Evolutionary conservation across 2,113 vertebrate species (phyloP), one percentile per base, ranked within the genome.

Genomic region (Ifrita kowaldi): DNA sequence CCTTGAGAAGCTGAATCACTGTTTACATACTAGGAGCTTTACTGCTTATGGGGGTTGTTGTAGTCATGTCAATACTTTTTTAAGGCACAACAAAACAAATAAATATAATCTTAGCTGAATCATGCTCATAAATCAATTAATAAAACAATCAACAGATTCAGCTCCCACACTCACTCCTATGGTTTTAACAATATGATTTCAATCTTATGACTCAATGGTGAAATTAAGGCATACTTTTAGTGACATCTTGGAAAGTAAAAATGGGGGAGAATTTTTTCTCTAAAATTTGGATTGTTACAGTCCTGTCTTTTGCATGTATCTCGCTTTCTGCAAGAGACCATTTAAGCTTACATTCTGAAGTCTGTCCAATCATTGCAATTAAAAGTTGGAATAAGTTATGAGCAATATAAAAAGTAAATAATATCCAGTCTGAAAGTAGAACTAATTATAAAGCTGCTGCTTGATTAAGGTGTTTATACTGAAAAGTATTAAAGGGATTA

Each of bases 381-480:
- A 97, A 97, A 97, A 97, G 88, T 93, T 97, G 46, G 41, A 60
- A 92, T 96, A 96, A 97, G 90, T 95, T 97, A 96, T 78, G 89
- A 97, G 89, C 74, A 97, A 85, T 97, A 97, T 96, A 95, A 97
- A 82, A 95, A 97, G 95, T 94, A 97, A 98, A 97, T 98, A 95
- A 96, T 97, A 97, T 92, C 84, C 88, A 97, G 89, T 52, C 76
- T 96, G 84, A 97, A 98, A 96, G 93, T 87, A 97, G 94, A 96
- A 97, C 89, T 97, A 98, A 98, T 98, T 98, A 97, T 93, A 96
- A 97, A 97, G 85, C 92, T 95, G 94, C 96, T 98, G 96, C 86
- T 98, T 97, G 96, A 97, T 98, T 97, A 97, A 97, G 95, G 96
- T 98, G 95, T 97, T 98, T 97, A 96, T 97, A 97, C 65, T 96